A percentile compares a stretch with the other conserved stretches of the same genome.
Conservation (phyloP, 2,888 invertebrate genomes). For the Micropterix aruncella region DNA sequence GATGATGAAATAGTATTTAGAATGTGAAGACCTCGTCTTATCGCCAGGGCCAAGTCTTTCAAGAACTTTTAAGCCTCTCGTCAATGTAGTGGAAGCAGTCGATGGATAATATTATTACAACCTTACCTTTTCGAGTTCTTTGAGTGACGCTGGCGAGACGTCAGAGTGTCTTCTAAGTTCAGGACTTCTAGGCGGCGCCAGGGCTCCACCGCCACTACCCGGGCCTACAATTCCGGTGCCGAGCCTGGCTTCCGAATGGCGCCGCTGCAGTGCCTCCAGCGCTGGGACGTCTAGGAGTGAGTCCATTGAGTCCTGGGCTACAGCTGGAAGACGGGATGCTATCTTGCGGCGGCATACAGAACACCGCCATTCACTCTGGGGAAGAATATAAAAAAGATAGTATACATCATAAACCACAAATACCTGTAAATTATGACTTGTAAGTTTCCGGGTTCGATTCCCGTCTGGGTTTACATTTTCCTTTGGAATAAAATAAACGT, state of each 20-base stretch:
- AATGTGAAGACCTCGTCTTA: no score
- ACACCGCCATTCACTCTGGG: constrained; percentile 70
- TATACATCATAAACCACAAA: no score
- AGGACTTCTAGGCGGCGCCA: constrained; percentile 75
- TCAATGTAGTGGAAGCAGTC: no score
- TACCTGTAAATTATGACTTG: no score
- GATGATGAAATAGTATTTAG: no score
- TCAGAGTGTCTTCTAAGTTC: constrained; percentile 74
- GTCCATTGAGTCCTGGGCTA: constrained; percentile 73
- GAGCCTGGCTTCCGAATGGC: constrained; percentile 66
- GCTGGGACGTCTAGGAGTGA: constrained; percentile 69
- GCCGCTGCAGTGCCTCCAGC: constrained; percentile 61
- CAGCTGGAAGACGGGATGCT: constrained; percentile 59
- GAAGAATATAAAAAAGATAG: no score
- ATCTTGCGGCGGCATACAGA: constrained; percentile 79
- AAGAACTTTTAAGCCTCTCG: no score
- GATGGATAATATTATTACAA: no score
- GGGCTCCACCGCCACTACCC: constrained; percentile 38
- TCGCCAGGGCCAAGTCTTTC: no score
- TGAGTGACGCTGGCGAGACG: constrained; percentile 74
- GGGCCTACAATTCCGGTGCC: constrained; percentile 41
- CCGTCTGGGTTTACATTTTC: no score
- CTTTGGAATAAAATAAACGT: no score
- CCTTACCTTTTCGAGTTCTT: constrained; percentile 77
- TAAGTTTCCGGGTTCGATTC: no score